Evolutionary conservation across 2,888 invertebrate species (phyloP), one percentile per base, ranked within the genome.

Genomic region (Campoplex capitator): DNA sequence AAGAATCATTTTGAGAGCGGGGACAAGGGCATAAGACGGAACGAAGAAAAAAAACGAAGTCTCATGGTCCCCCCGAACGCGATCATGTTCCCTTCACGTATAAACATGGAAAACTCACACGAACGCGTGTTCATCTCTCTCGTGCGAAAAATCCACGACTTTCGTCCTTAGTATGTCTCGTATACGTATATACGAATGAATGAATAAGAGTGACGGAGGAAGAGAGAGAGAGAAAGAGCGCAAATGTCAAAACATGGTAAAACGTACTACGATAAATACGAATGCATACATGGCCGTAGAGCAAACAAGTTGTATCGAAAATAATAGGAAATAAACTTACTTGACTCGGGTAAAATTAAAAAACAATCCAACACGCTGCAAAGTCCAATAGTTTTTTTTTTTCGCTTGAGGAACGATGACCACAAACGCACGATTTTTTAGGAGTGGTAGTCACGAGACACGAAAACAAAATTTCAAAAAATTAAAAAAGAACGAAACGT

Each of bases 191-290:
- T 62, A 7, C 32, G 62, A 32, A 32, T 62, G 62, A 58, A 58
- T 58, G 3, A 32, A 11, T 58, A 28, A 58, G 58, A 62, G 32
- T 16, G 62, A 16, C 32, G 32, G 32, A 74, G 51, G 13, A 65
- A 67, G 70, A 58, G 67, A 38, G 45, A 48, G 74, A 70, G 58
- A 68, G 73, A 67, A 62, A 70, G 51, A 71, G 65, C 76, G 62
- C 78, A 76, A 87, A 85, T 83, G 87, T 87, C 87, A 87, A 87
- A 87, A 87, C 87, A 87, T 79, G 45, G 62, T 58, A 83, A 58
- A 6, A 56, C 48, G 32, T 76, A 74, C 48, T 54, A 23, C 16
- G 23, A 62, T 67, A 51, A 11, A 54, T 16, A 38, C 38, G 51
- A 67, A 67, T 54, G 23, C 23, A 51, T 18, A 68, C 54, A 35